These are phyloP conservation scores for Oreochromis aureus DNA, from an alignment of 2,113 vertebrate genomes.

Conservation along the genomic window DNA sequence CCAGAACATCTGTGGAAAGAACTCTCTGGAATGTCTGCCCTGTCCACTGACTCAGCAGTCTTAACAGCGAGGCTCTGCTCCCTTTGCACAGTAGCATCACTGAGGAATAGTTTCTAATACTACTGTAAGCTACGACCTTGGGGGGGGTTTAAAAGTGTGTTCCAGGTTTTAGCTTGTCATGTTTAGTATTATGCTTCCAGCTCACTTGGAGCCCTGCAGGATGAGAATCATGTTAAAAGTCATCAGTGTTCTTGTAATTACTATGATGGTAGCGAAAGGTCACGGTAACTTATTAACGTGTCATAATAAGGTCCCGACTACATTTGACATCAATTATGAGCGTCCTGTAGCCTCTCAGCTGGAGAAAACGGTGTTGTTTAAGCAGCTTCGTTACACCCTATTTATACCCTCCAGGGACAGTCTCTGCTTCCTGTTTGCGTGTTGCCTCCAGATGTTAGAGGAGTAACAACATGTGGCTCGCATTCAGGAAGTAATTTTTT, in stretches of 20 bases:
- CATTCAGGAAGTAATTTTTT: background rate
- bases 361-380: background rate
- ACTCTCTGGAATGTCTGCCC: constrained; percentile 32
- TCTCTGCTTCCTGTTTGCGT: background rate
- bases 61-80: background rate
- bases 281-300: constrained; percentile 56
- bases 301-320: constrained; percentile 51
- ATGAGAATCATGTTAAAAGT: constrained; percentile 49
- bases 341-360: constrained; percentile 8
- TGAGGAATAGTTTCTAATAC: background rate
- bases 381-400: background rate
- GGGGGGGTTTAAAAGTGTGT: constrained; percentile 14
- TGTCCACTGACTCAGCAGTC: constrained; percentile 49
- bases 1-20: constrained; percentile 54
- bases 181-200: background rate
- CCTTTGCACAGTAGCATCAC: background rate
- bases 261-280: constrained; percentile 46
- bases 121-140: constrained; percentile 2
- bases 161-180: constrained; percentile 36
- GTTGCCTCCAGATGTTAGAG: constrained; percentile 38
- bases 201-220: constrained; percentile 9
- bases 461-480: constrained; percentile 16
- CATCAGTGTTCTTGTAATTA: constrained; percentile 55
- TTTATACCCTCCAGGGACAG: background rate
- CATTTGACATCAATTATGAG: constrained; percentile 57